Evolutionary conservation across 2,888 invertebrate genomes (phyloP).

Genomic region (Sarcophaga rosellei): DNA sequence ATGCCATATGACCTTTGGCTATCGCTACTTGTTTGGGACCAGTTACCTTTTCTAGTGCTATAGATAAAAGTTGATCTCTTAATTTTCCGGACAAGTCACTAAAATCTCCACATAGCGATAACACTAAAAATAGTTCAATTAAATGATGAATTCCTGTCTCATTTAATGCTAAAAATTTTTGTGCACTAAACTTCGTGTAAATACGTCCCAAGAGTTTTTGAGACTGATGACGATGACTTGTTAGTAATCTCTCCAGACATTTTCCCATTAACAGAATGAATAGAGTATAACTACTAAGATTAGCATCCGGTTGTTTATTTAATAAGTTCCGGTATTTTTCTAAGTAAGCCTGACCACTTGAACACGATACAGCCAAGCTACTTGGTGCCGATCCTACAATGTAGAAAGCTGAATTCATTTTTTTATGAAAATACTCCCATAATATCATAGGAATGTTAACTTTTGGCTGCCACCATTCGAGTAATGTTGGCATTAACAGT

Average conservation of each 20-base stretch:
- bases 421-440: slow-evolving; percentile 84
- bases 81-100: slow-evolving; percentile 77
- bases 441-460: slow-evolving; percentile 82
- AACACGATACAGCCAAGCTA: slow-evolving; percentile 79
- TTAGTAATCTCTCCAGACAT: slow-evolving; percentile 72
- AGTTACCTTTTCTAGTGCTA: slow-evolving; percentile 78
- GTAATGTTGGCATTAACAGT: slow-evolving; percentile 80
- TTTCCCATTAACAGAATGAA: slow-evolving; percentile 82
- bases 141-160: slow-evolving; percentile 84
- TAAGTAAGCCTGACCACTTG: slow-evolving; percentile 77
- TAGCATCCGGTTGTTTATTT: slow-evolving; percentile 73
- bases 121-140: slow-evolving; percentile 79
- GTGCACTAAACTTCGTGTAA: slow-evolving; percentile 84
- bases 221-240: slow-evolving; percentile 72
- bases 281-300: slow-evolving; percentile 82
- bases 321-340: slow-evolving; percentile 80
- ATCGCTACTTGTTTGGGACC: slow-evolving; percentile 76
- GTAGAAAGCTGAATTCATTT: slow-evolving; percentile 83
- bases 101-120: slow-evolving; percentile 76
- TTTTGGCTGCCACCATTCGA: slow-evolving; percentile 82
- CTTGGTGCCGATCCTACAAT: slow-evolving; percentile 81
- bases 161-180: slow-evolving; percentile 83
- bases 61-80: slow-evolving; percentile 78
- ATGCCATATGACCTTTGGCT: slow-evolving; percentile 79
- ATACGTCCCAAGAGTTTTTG: slow-evolving; percentile 83